phyloP scores from a whole-genome alignment of 2,797 vertebrate species.

The Sparus aurata region DNA sequence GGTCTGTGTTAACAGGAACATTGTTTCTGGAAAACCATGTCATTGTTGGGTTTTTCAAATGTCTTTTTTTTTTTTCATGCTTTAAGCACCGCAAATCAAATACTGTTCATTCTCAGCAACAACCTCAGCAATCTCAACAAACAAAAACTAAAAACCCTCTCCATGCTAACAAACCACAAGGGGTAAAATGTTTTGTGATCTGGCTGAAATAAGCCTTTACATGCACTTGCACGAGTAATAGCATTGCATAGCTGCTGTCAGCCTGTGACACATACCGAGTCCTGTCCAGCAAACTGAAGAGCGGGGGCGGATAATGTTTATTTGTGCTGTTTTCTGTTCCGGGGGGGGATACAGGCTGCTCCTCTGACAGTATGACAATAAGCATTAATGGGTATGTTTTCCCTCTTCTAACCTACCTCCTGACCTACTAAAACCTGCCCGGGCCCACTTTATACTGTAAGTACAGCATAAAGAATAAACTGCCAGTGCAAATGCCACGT shows the following conservation, averaged over 20 bases:
- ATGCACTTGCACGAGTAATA: not conserved
- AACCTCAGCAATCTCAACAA: not conserved
- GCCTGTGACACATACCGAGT: not conserved
- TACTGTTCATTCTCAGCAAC: not conserved
- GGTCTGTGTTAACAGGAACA: conserved; percentile 6
- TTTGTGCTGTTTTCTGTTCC: not conserved
- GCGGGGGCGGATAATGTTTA: not conserved
- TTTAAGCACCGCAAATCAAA: conserved; percentile 6
- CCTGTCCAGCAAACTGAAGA: not conserved
- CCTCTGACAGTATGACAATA: conserved; percentile 2
- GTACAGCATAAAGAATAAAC: conserved; percentile 32
- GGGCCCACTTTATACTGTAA: not conserved
- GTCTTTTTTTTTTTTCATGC: not conserved
- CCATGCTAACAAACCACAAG: not conserved
- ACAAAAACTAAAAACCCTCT: conserved; percentile 7
- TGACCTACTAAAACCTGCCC: conserved; percentile 22
- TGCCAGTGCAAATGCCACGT: conserved; percentile 15
- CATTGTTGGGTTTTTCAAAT: not conserved
- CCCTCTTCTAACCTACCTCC: not conserved
- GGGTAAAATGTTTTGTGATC: not conserved
- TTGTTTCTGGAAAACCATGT: not conserved
- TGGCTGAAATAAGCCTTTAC: not conserved
- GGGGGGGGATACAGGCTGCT: not conserved
- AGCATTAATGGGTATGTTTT: conserved; percentile 4
- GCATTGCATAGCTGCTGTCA: not conserved